Base-by-base conservation (phyloP, 2,113 vertebrate species). In the Apteryx mantelli region DNA sequence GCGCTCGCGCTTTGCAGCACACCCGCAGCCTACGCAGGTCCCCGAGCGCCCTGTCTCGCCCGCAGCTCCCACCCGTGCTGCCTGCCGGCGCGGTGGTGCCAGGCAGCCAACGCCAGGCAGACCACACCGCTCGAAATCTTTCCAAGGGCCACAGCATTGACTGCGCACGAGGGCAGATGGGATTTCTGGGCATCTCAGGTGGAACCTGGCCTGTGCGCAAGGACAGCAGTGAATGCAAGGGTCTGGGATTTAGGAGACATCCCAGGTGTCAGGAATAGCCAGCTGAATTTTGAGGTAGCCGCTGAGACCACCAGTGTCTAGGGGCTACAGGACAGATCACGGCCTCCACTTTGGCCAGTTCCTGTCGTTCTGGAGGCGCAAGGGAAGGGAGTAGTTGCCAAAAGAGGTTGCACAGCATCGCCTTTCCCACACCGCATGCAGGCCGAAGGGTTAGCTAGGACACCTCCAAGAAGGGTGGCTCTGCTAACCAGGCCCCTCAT, bases 21-120 rank as follows among this genome's bases (percentile, higher is more conserved):
- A 28, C 6, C 17, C 64, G 12, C 42, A 24, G 68, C 0, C 0
- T 24, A n/a, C 5, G 0, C 2, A 13, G 38, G 21, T 65, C 32
- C 46, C 46, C 28, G 82, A 79, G 63, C 50, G 77, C 78, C 22
- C 1, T 20, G 75, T 40, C 63, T 22, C 7, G 25, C 32, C 71
- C 6, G 21, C 46, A 48, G 28, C 68, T 48, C 38, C 80, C n/a
- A 65, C 50, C 61, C 18, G 44, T 38, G 20, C 38, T 10, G 2
- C 3, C 58, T 60, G 79, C 61, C 56, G 48, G 22, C 3, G 15
- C 18, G 48, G 77, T 21, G 48, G 6, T 14, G n/a, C 25, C 38
- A 3, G 1, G 0, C 7, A 64, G 53, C 3, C 80, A 38, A 7
- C 3, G 1, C 4, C 8, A 2, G 58, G 20, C 60, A 42, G 36